Conservation (phyloP, 1,140 invertebrate genomes). For the Phocides pigmalion region DNA sequence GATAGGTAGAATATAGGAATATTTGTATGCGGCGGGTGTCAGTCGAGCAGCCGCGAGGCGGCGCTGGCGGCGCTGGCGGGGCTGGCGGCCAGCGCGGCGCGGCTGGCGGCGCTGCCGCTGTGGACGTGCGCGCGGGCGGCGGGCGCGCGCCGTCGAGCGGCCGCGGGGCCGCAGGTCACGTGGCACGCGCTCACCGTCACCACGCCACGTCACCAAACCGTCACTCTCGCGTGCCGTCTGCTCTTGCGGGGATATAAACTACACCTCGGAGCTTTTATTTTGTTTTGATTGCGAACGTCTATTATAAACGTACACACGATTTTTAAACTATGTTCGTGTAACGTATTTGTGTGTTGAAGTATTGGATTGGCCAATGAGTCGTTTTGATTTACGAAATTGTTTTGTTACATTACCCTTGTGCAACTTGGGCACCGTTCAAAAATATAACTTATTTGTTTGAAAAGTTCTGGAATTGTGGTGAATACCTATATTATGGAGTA, state of each 20-base stretch:
- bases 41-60: slow-evolving; percentile 85
- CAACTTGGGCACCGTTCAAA: no score
- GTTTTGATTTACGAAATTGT: neutral
- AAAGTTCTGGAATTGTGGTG: neutral
- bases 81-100: slow-evolving; percentile 85
- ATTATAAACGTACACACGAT: slow-evolving; percentile 43
- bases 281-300: slow-evolving; percentile 65
- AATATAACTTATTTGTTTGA: no score
- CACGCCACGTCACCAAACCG: no score
- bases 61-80: slow-evolving; percentile 90
- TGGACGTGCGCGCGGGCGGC: slow-evolving; percentile 91
- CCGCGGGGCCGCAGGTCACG: slow-evolving; percentile 60
- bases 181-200: slow-evolving; percentile 40
- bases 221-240: slow-evolving; percentile 34
- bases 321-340: slow-evolving; percentile 28
- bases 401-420: neutral
- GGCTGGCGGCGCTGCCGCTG: slow-evolving; percentile 91
- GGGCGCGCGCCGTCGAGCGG: slow-evolving; percentile 85
- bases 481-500: no score
- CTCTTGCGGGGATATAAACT: slow-evolving; percentile 65
- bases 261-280: slow-evolving; percentile 61
- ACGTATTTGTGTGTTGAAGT: neutral
- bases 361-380: neutral
- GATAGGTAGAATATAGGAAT: no score
- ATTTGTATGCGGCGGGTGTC: no score